Evolutionary conservation across 2,888 invertebrate genomes (phyloP).

Genomic region (Dolichomitus sp.): DNA sequence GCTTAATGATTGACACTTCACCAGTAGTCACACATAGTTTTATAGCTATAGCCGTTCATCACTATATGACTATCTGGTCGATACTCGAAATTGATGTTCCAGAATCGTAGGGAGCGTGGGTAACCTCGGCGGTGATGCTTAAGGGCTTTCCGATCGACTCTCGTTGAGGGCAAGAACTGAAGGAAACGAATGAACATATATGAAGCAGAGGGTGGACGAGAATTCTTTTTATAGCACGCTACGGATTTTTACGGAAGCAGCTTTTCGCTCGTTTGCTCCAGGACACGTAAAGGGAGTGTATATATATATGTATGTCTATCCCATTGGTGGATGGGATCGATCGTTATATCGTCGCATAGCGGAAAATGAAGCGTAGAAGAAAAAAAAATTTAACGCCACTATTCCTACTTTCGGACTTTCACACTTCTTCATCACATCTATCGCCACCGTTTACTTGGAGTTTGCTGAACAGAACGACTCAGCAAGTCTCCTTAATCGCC

Average conservation of each 20-base stretch:
- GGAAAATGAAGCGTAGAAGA: conserved; percentile 8
- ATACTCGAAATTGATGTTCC: conserved; percentile 53
- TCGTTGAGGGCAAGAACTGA: conserved; percentile 9
- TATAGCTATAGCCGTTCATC: not conserved
- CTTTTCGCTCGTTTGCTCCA: conserved; percentile 30
- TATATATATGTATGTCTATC: conserved; percentile 3
- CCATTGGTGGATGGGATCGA: conserved; percentile 1
- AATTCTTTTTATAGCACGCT: conserved; percentile 50
- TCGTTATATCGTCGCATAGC: conserved; percentile 22
- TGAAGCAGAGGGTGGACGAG: conserved; percentile 22
- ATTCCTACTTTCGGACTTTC: conserved; percentile 19
- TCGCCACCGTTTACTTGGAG: not conserved
- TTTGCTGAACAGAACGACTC: conserved; percentile 23
- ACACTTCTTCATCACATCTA: conserved; percentile 12
- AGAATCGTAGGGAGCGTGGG: conserved; percentile 4
- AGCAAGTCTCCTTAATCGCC: conserved; percentile 6
- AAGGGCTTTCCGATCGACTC: conserved; percentile 43
- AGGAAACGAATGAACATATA: conserved; percentile 12
- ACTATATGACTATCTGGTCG: conserved; percentile 10
- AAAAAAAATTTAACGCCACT: not conserved
- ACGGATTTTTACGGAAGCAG: conserved; percentile 48
- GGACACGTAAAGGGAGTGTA: conserved; percentile 6
- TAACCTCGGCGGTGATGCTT: conserved; percentile 4
- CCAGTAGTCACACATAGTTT: not conserved
- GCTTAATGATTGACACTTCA: not conserved